Base-by-base conservation (phyloP, 2,797 vertebrate species). In the Labeo calbasu region DNA sequence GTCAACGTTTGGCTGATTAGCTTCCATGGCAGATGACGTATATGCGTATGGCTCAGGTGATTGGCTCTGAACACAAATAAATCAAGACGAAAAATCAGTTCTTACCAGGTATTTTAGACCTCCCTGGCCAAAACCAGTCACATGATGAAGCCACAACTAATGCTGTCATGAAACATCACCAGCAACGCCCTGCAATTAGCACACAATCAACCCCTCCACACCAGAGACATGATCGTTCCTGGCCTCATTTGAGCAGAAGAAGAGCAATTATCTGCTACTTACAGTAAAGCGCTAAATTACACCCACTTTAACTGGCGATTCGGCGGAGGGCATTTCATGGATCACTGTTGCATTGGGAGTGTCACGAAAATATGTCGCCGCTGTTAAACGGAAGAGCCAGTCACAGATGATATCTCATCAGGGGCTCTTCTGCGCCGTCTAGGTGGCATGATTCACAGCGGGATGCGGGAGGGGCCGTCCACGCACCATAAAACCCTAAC, bases 351-450 rank as follows among this genome's bases (percentile, higher is more conserved):
- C 25, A 77, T 46, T 79, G 63, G 80, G 79, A 76, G 70, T 84
- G 86, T 86, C 86, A 86, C 79, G 68, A 86, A 88, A 87, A 86
- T 81, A 87, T 69, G 80, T 87, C 23, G 79, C 77, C 21, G 79
- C 80, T 73, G 82, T 87, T 86, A 87, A 87, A 87, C 1, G 57
- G 66, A 59, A 65, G 77, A 72, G 68, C 25, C 63, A 75, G 82
- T 87, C 82, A 86, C 81, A 88, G 84, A 73, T 71, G 71, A 82
- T 79, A 72, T 77, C 50, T 84, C 77, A 84, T 69, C 70, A 59
- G 53, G 21, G 32, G 57, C 59, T 79, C 63, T 25, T 48, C 28
- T 36, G 53, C 23, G 3, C 77, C n/a, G 48, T 75, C 72, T 75
- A 82, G 73, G 73, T 83, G 81, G 59, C 51, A 77, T 69, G 73